Base-by-base conservation (phyloP, 2,113 vertebrate genomes). In the Tychaedon coryphoeus region DNA sequence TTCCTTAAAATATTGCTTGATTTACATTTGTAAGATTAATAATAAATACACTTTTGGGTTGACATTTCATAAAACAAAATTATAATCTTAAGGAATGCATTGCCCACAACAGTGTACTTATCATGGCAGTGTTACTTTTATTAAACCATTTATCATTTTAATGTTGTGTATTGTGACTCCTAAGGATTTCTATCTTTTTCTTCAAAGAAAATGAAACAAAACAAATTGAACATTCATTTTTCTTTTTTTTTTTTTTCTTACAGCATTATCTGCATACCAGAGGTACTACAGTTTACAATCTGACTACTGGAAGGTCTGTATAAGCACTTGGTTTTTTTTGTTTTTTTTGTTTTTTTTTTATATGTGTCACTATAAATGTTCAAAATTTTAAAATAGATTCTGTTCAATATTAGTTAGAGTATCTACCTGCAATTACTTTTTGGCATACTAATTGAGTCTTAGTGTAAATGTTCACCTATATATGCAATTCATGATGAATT, bases 211-310 rank as follows among this genome's bases (percentile, higher is more conserved):
- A 87, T 78, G 81, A 54, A 95, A 79, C 74, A 75, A 92, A 95
- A 88, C 36, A 61, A 94, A 93, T 76, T 96, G 54, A 97, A 86
- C 64, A 58, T 90, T 79, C n/a, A 15, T 92, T 96, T 97, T 96
- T 97, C 65, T 95, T 74, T 92, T 96, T 97, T 92, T 96, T 97
- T 97, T 97, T 65, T 95, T 73, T 95, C 65, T 96, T 96, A 61
- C 97, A 99, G 99, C 99, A 98, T 99, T 99, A 99, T 99, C 99
- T 98, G 99, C 99, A 98, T 99, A 99, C 99, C 99, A 99, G 99
- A 99, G 99, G 98, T 99, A 99, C 99, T 99, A 99, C 99, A 99
- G 98, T 99, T 99, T 99, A 99, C 99, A 99, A 97, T 98, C 98
- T 97, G 99, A 99, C 98, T 99, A 99, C 99, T 99, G 99, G 99